A percentile compares a stretch with the other conserved stretches of the same genome.
Conservation (phyloP, 1,140 invertebrate species). For the Matsumurasca onukii region DNA sequence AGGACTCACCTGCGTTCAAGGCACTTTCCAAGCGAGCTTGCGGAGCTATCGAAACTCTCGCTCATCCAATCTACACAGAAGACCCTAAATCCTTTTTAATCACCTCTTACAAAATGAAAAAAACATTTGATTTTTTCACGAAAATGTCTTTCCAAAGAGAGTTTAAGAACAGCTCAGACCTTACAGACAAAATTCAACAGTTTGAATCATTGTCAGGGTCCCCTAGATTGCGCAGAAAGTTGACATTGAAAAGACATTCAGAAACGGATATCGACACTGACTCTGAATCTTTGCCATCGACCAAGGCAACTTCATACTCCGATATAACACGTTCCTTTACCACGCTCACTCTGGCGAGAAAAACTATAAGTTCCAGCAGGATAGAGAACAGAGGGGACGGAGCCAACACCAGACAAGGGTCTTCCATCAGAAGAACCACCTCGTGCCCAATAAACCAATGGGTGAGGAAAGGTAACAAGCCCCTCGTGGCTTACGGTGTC, state of each 20-base stretch:
- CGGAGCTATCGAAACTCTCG: conserved; percentile 27
- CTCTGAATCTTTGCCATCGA: neutral
- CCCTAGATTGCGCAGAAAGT: conserved; percentile 13
- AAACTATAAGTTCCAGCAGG: neutral
- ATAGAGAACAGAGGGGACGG: neutral
- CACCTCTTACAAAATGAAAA: conserved; percentile 14
- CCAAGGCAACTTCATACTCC: conserved; percentile 2
- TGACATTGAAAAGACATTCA: neutral
- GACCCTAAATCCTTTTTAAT: neutral
- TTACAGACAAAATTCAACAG: conserved; percentile 33
- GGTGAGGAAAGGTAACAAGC: conserved; percentile 21
- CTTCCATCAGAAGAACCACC: conserved; percentile 12
- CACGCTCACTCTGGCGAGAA: neutral
- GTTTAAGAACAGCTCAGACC: neutral
- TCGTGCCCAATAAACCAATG: conserved; percentile 17
- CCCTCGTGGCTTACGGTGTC: neutral
- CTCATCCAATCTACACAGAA: neutral
- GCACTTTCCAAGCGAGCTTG: conserved; percentile 28
- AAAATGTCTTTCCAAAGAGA: neutral
- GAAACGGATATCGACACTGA: neutral
- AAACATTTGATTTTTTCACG: neutral
- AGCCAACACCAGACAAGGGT: neutral
- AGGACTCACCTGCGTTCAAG: conserved; percentile 38
- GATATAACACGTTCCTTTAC: conserved; percentile 14
- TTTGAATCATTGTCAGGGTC: conserved; percentile 35